phyloP scores from a whole-genome alignment of 2,113 vertebrate species.

The Macrotis lagotis region DNA sequence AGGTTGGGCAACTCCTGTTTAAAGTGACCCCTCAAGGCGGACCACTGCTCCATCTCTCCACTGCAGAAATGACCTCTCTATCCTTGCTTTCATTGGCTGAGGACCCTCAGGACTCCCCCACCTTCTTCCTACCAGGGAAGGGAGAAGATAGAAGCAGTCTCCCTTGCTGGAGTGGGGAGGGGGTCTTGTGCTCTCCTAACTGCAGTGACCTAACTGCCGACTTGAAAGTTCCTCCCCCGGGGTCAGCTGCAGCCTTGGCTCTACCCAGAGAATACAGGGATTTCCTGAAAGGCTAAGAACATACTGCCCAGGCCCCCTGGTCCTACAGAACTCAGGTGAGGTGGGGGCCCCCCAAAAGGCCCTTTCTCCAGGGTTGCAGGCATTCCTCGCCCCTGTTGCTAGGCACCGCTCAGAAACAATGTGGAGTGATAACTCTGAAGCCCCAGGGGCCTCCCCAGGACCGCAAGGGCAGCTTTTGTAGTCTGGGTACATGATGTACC shows the following conservation, averaged over 20 bases:
- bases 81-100: slow-evolving; percentile 26
- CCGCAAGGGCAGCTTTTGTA: slow-evolving; percentile 76
- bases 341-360: slow-evolving; percentile 29
- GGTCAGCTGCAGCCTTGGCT: slow-evolving; percentile 19
- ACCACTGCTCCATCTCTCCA: not conserved
- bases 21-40: slow-evolving; percentile 26
- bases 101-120: not conserved
- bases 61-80: slow-evolving; percentile 1
- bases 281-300: slow-evolving; percentile 14
- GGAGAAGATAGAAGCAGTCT: not conserved
- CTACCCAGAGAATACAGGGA: not conserved
- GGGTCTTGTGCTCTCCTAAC: too few relatives aligned
- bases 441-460: slow-evolving; percentile 70
- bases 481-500: slow-evolving; percentile 79
- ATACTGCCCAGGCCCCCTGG: not conserved
- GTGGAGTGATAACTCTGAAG: slow-evolving; percentile 64
- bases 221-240: slow-evolving; percentile 8
- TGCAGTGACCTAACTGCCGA: not conserved
- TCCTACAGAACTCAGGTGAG: not conserved
- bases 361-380: slow-evolving; percentile 49
- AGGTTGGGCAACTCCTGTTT: slow-evolving; percentile 16
- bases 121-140: not conserved
- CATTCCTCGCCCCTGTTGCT: slow-evolving; percentile 68
- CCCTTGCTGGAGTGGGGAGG: not conserved
- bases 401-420: slow-evolving; percentile 68